Percentiles rank a stretch among this genome's conserved stretches.
These are phyloP conservation scores for Barnardius zonarius DNA, from an alignment of 2,113 vertebrate genomes.

Conservation along the genomic window DNA sequence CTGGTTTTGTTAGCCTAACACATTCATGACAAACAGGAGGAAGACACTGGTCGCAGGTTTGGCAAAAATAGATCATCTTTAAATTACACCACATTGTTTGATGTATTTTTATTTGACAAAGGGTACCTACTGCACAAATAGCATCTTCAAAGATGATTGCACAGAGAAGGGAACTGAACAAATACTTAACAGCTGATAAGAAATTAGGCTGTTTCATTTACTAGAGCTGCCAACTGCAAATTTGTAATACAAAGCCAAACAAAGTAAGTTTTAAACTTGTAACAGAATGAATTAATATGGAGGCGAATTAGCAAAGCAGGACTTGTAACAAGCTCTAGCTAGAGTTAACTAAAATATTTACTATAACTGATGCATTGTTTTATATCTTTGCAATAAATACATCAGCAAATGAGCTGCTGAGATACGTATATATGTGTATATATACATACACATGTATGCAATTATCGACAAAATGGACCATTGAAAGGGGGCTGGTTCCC, in stretches of 20 bases:
- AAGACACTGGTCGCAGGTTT: background rate
- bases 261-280: background rate
- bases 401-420: background rate
- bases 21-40: background rate
- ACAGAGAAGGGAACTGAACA: background rate
- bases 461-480: background rate
- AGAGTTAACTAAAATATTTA: background rate
- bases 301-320: background rate
- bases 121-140: background rate
- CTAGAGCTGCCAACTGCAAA: background rate
- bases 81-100: slow-evolving; percentile 12
- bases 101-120: background rate
- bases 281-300: background rate
- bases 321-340: background rate
- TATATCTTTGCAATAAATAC: background rate
- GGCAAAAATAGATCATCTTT: background rate
- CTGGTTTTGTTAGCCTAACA: background rate
- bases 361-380: background rate
- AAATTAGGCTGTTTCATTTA: background rate
- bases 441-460: background rate
- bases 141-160: background rate
- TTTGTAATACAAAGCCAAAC: background rate
- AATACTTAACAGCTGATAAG: background rate
- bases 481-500: background rate
- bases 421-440: background rate